phyloP scores from a whole-genome alignment of 1,140 invertebrate genomes.

The Thaumetopoea pityocampa region DNA sequence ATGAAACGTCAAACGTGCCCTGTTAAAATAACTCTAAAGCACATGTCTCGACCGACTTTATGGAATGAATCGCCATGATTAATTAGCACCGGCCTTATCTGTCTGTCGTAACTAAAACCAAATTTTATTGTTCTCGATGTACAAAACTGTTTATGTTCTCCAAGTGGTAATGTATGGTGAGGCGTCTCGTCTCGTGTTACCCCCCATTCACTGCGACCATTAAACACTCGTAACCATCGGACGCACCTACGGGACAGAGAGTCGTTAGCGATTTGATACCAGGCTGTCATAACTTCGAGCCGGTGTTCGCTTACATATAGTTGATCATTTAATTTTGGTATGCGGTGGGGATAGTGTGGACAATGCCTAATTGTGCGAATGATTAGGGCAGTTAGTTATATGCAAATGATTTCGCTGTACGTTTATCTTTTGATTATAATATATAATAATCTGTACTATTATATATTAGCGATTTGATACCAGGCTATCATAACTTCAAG shows the following conservation, averaged over 20 bases:
- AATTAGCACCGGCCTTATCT: slow-evolving; percentile 23
- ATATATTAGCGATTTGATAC: too few relatives aligned
- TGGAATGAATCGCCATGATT: slow-evolving; percentile 15
- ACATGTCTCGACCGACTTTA: slow-evolving; percentile 6
- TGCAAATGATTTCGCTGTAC: slow-evolving; percentile 4
- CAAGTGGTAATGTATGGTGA: slow-evolving; percentile 31
- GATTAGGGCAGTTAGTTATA: slow-evolving; percentile 5
- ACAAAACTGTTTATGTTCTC: slow-evolving; percentile 64
- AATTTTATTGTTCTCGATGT: slow-evolving; percentile 43
- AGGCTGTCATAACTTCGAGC: slow-evolving; percentile 50
- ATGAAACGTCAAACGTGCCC: neutral
- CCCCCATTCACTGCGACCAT: slow-evolving; percentile 68
- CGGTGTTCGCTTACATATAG: slow-evolving; percentile 47
- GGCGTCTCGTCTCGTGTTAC: slow-evolving; percentile 57
- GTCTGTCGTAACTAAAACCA: slow-evolving; percentile 30
- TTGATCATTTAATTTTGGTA: slow-evolving; percentile 45
- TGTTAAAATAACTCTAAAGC: slow-evolving; percentile 7
- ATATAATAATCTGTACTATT: too few relatives aligned
- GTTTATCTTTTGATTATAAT: neutral
- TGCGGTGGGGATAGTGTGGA: slow-evolving; percentile 20
- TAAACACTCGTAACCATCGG: slow-evolving; percentile 65
- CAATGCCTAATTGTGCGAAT: slow-evolving; percentile 15
- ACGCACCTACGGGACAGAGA: slow-evolving; percentile 67
- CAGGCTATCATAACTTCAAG: slow-evolving; percentile 52
- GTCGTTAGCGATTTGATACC: slow-evolving; percentile 70